Evolutionary conservation across 2,113 vertebrate genomes (phyloP).

Genomic region (Hyla sarda): DNA sequence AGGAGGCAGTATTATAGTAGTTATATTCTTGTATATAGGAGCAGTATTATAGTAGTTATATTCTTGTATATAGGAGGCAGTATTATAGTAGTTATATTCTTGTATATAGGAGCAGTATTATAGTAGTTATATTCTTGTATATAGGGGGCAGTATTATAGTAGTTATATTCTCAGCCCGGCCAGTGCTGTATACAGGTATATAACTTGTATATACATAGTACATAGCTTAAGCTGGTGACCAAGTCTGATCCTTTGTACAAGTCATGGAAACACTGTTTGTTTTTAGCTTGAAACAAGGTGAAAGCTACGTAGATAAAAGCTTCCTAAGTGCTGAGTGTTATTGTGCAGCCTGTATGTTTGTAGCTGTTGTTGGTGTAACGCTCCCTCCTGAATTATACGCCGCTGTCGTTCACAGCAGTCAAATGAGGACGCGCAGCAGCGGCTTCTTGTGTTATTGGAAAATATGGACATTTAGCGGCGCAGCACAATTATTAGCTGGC

Average conservation of each 20-base stretch:
- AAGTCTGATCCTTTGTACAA: background rate
- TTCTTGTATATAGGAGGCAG: background rate
- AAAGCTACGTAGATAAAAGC: constrained; percentile 19
- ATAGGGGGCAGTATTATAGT: too few species aligned
- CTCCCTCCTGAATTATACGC: constrained; percentile 15
- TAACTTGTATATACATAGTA: background rate
- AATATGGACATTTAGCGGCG: constrained; percentile 5
- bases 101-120: background rate
- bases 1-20: background rate
- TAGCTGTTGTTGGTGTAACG: constrained; percentile 5
- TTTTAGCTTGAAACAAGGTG: background rate
- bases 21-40: constrained; percentile 5
- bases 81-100: constrained; percentile 3
- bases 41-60: background rate
- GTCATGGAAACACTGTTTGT: background rate
- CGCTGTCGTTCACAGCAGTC: constrained; percentile 10
- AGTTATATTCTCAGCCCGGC: too few species aligned
- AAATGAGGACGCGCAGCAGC: background rate
- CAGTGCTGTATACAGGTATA: background rate
- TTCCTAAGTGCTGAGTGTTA: background rate
- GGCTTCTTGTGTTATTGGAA: background rate
- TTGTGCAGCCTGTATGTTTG: background rate
- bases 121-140: background rate
- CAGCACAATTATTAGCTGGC: background rate
- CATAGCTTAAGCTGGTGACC: background rate